Evolutionary conservation across 37 sponge, comb jelly and placozoan genomes (phyloP).

Genomic region (Lycopodina hypogea): DNA sequence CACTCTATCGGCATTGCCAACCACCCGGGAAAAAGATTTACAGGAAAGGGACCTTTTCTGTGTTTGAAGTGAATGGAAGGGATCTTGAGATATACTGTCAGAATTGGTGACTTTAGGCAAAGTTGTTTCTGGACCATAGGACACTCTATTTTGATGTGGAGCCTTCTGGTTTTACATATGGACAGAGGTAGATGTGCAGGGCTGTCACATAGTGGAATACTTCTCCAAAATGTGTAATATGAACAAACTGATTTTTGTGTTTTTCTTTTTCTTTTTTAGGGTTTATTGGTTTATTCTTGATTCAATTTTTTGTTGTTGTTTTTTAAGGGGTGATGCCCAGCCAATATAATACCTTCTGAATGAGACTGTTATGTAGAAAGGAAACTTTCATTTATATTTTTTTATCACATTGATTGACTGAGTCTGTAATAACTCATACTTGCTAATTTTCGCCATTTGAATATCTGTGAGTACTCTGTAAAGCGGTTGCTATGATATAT

Average conservation of each 20-base stretch:
- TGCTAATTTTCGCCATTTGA: no score
- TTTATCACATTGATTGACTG: no score
- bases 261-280: conserved; percentile 41
- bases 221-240: conserved; percentile 75
- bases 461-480: no score
- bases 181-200: conserved; percentile 90
- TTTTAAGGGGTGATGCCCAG: not conserved
- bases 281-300: no score
- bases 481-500: no score
- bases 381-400: no score
- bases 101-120: conserved; percentile 90
- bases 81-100: conserved; percentile 93
- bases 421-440: no score
- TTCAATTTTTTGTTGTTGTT: not conserved
- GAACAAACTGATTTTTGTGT: not conserved
- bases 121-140: conserved; percentile 97
- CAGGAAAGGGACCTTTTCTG: conserved; percentile 74
- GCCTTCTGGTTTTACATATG: conserved; percentile 91
- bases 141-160: conserved; percentile 97
- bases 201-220: conserved; percentile 94
- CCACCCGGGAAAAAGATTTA: conserved; percentile 88
- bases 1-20: conserved; percentile 44
- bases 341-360: no score
- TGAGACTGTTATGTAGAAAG: no score
- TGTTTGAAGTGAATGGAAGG: conserved; percentile 79